These are phyloP conservation scores for Cephonodes hylas DNA, from an alignment of 2,888 invertebrate genomes.

Conservation along the genomic window DNA sequence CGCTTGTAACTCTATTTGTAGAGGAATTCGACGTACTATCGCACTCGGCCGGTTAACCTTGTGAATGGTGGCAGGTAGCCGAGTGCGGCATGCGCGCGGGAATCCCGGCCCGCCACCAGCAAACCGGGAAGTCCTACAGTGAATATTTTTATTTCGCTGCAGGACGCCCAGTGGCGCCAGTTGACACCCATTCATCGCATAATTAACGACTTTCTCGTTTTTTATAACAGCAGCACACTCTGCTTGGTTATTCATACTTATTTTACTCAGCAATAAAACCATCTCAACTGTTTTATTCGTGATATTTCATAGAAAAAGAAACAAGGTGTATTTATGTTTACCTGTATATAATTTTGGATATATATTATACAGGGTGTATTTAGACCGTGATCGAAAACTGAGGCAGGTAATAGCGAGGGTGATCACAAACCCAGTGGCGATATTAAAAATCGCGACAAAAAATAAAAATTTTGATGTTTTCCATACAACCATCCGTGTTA, in stretches of 20 bases:
- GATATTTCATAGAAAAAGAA: background rate
- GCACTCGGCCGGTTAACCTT: slow-evolving; percentile 37
- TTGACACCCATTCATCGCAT: slow-evolving; percentile 30
- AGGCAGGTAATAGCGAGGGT: too few species aligned
- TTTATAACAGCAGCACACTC: slow-evolving; percentile 17
- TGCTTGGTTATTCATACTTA: background rate
- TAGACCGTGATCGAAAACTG: too few species aligned
- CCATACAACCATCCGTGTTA: too few species aligned
- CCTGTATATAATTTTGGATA: too few species aligned
- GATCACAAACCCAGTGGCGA: too few species aligned
- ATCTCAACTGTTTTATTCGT: background rate
- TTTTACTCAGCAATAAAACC: background rate
- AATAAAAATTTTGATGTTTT: too few species aligned
- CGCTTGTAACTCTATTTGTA: slow-evolving; percentile 31
- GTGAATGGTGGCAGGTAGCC: slow-evolving; percentile 39
- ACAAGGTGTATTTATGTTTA: too few species aligned
- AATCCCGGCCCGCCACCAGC: slow-evolving; percentile 44
- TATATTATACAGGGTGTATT: too few species aligned
- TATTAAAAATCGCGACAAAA: too few species aligned
- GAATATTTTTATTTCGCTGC: slow-evolving; percentile 47
- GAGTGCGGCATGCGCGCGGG: slow-evolving; percentile 33
- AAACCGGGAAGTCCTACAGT: slow-evolving; percentile 48
- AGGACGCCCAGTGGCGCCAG: slow-evolving; percentile 13
- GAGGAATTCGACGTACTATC: slow-evolving; percentile 33
- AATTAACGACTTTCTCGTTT: slow-evolving; percentile 30